Base-by-base conservation (phyloP, 1,140 invertebrate species). In the Cotesia chilonis region DNA sequence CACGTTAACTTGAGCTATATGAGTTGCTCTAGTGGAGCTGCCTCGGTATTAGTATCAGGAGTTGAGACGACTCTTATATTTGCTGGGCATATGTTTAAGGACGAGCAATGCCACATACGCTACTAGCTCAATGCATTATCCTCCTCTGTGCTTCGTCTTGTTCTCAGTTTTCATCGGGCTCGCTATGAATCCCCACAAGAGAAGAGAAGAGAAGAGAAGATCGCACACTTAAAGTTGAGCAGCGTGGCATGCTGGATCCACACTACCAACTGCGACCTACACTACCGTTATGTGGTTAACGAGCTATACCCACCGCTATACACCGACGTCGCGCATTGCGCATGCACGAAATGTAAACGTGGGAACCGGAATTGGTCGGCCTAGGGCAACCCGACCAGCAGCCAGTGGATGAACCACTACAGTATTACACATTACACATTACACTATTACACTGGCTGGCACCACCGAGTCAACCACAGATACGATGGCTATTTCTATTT, bases 291-390 rank as follows among this genome's bases (percentile, higher is more conserved):
- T 83, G 75, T 81, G 83, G 83, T 85, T 87, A 87, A 87, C 85
- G 84, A 87, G 85, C 84, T 83, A 28, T 28, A 82, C 82, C 83
- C 75, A 73, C 74, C 77, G 78, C 74, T 73, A 73, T 75, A 72
- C 74, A 68, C 75, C 70, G 57, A 59, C 68, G 72, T 72, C 78
- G 64, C 80, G 82, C 81, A 85, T 86, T 85, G 85, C 85, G 84
- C 85, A 87, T 87, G 85, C 85, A 85, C 84, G 85, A 87, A 86
- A 87, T 87, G 84, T 86, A 85, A 86, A 87, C 85, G 85, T 87
- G 85, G 85, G 85, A 86, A 87, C 85, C 85, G 85, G 85, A 87
- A 86, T 85, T 84, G 84, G 82, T 78, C 77, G 77, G 80, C 78
- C 77, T 80, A 79, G 78, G 77, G 76, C 79, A 72, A 72, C 71